phyloP scores from a whole-genome alignment of 2,888 invertebrate species.

The Monoplex corrugatus region DNA sequence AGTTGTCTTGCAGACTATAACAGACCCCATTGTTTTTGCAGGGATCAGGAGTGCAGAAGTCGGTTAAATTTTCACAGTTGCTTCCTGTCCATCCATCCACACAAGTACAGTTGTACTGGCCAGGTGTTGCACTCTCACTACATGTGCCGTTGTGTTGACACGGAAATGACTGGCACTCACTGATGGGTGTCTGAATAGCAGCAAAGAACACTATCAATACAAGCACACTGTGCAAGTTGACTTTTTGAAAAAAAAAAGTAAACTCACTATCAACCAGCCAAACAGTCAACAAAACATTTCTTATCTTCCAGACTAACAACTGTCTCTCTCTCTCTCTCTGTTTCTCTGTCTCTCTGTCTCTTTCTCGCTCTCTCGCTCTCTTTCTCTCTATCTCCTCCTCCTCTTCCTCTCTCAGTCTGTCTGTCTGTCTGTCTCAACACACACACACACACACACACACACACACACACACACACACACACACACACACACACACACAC shows the following conservation, averaged over 20 bases:
- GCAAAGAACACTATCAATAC: background rate
- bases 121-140: background rate
- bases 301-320: background rate
- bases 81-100: slow-evolving; percentile 41
- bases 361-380: too few species aligned
- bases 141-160: slow-evolving; percentile 39
- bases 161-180: slow-evolving; percentile 39
- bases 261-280: background rate
- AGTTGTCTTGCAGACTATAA: slow-evolving; percentile 3
- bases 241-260: background rate
- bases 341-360: too few species aligned
- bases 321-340: too few species aligned
- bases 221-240: background rate
- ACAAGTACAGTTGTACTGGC: slow-evolving; percentile 41
- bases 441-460: too few species aligned
- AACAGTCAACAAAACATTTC: background rate
- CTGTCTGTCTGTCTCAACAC: too few species aligned
- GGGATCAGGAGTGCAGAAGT: background rate
- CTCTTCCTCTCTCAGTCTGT: too few species aligned
- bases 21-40: slow-evolving; percentile 37
- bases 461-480: too few species aligned
- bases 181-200: background rate
- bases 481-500: too few species aligned
- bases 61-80: slow-evolving; percentile 14
- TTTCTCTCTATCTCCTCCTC: too few species aligned